phyloP scores from a whole-genome alignment of 2,888 invertebrate species.

The Lasioglossum vierecki region DNA sequence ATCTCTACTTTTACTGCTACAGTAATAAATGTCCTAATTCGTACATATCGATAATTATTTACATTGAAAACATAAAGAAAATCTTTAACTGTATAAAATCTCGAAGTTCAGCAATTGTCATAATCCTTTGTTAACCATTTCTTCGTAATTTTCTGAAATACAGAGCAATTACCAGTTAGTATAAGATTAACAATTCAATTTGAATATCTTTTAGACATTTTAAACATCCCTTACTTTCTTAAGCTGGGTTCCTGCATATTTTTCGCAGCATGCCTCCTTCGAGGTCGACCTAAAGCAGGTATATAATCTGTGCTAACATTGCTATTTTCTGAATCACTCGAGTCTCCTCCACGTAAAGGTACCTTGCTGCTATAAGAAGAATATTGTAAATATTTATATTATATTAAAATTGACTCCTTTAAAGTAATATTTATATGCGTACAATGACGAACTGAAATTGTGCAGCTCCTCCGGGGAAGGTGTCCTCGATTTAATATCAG shows the following conservation, averaged over 20 bases:
- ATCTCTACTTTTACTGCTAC: not conserved
- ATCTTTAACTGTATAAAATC: conserved; percentile 5
- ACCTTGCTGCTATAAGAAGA: conserved; percentile 24
- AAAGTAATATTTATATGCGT: too few relatives aligned
- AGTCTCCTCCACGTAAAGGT: not conserved
- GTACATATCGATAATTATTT: conserved; percentile 18
- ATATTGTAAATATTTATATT: not conserved
- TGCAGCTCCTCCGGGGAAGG: too few relatives aligned
- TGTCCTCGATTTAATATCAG: too few relatives aligned
- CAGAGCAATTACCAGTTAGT: not conserved
- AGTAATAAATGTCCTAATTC: conserved; percentile 11
- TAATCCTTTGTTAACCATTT: conserved; percentile 19
- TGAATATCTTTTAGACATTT: not conserved
- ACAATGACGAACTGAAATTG: too few relatives aligned
- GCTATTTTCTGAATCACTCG: conserved; percentile 76
- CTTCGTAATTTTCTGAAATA: conserved; percentile 74
- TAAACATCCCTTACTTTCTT: conserved; percentile 64
- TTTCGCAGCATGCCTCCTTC: conserved; percentile 75
- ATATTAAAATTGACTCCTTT: not conserved
- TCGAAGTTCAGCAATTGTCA: not conserved
- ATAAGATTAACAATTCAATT: not conserved
- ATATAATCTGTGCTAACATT: conserved; percentile 62
- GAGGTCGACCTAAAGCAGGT: conserved; percentile 67
- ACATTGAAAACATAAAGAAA: conserved; percentile 23
- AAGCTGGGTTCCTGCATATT: conserved; percentile 77